A percentile compares a stretch with the other conserved stretches of the same genome.
Conservation (phyloP, 2,113 vertebrate genomes). For the Pachypanchax playfairii region DNA sequence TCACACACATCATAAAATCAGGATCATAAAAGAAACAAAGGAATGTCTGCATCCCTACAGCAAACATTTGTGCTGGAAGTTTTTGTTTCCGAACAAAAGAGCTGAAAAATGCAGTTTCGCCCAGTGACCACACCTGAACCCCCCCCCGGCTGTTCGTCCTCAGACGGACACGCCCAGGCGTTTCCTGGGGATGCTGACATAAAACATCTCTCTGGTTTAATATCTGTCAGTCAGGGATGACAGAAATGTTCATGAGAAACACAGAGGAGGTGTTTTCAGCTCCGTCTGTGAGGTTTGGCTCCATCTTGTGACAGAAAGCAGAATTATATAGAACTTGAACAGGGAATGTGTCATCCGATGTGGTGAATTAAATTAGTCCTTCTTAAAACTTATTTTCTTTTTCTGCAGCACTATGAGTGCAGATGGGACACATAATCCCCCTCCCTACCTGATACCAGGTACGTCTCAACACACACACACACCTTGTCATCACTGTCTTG, state of each 20-base stretch:
- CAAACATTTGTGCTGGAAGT: background rate
- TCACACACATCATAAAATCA: background rate
- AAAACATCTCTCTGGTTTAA: background rate
- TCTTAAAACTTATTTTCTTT: background rate
- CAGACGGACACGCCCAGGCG: background rate
- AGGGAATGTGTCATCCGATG: too few species aligned
- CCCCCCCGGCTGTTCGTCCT: background rate
- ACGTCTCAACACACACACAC: background rate
- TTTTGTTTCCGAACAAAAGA: background rate
- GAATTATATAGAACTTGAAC: background rate
- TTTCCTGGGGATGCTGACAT: slow-evolving; percentile 12
- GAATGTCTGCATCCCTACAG: background rate
- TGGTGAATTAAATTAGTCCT: background rate
- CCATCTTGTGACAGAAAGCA: slow-evolving; percentile 7
- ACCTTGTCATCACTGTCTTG: background rate
- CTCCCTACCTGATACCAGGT: slow-evolving; percentile 70
- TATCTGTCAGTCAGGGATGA: background rate
- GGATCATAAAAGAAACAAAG: background rate
- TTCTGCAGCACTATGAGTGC: slow-evolving; percentile 61
- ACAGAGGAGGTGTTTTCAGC: background rate
- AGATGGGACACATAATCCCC: slow-evolving; percentile 15
- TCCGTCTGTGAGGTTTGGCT: background rate
- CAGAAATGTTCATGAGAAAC: background rate
- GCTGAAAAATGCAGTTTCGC: background rate
- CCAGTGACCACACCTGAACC: slow-evolving; percentile 10